Conservation (phyloP, 2,797 vertebrate species). For the Coranthus polyacanthus region DNA sequence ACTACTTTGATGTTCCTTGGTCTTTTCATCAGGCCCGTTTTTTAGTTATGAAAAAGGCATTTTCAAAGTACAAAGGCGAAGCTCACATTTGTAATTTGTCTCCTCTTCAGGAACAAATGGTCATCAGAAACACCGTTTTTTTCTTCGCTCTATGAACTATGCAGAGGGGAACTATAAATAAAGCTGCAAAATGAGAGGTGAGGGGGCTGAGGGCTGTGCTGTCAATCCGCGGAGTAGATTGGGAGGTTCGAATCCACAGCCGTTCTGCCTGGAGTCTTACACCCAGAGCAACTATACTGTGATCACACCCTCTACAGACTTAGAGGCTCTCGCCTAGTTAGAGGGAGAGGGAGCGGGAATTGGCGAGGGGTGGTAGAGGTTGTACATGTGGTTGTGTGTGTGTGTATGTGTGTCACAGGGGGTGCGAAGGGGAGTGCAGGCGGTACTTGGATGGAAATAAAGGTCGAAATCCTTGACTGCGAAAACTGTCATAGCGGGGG, state of each 20-base stretch:
- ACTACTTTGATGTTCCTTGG: conserved; percentile 94
- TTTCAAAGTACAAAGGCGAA: conserved; percentile 88
- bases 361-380: conserved; percentile 62
- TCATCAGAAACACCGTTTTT: conserved; percentile 74
- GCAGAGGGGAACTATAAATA: conserved; percentile 69
- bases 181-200: conserved; percentile 68
- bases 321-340: conserved; percentile 77
- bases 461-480: conserved; percentile 86
- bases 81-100: conserved; percentile 95
- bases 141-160: conserved; percentile 55
- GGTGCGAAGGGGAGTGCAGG: conserved; percentile 73
- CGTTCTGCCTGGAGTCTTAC: conserved; percentile 78
- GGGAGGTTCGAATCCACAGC: conserved; percentile 61
- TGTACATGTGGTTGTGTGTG: conserved; percentile 44
- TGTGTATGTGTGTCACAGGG: conserved; percentile 58
- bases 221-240: conserved; percentile 68
- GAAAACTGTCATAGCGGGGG: conserved; percentile 85
- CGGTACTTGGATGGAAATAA: conserved; percentile 82
- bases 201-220: conserved; percentile 61
- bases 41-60: conserved; percentile 86
- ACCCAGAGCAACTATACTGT: conserved; percentile 79
- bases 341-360: conserved; percentile 69
- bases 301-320: conserved; percentile 80
- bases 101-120: conserved; percentile 84
- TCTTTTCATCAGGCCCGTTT: conserved; percentile 94